A percentile compares a stretch with the other conserved stretches of the same genome.
phyloP scores from a whole-genome alignment of 2,113 vertebrate genomes.

The Nerophis lumbriciformis region DNA sequence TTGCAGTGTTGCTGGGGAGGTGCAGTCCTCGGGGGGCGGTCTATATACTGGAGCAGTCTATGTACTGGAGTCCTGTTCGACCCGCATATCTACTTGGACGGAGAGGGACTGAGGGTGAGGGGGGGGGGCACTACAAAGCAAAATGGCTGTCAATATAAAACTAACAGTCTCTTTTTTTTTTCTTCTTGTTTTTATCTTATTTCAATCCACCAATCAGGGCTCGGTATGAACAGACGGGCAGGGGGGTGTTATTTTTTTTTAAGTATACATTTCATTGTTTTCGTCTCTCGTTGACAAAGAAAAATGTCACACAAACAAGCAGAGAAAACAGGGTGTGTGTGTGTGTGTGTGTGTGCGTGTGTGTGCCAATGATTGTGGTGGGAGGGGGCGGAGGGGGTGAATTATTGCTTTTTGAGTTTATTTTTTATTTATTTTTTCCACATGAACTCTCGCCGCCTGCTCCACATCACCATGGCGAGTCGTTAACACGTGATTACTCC shows the following conservation, averaged over 20 bases:
- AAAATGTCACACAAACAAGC: constrained; percentile 75
- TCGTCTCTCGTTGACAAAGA: constrained; percentile 67
- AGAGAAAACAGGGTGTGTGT: constrained; percentile 38
- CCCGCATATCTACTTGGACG: constrained; percentile 64
- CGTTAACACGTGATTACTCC: constrained; percentile 69
- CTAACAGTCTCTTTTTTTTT: constrained; percentile 66
- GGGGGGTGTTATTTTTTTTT: constrained; percentile 43
- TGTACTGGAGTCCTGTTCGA: constrained; percentile 57
- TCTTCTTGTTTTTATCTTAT: constrained; percentile 19
- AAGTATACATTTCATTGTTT: constrained; percentile 37
- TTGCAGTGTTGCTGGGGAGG: constrained; percentile 47
- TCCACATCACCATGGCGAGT: constrained; percentile 62
- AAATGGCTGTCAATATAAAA: constrained; percentile 72
- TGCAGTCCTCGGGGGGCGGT: constrained; percentile 32
- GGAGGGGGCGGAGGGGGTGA: constrained; percentile 22
- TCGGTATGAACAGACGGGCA: constrained; percentile 18
- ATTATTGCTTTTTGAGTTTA: constrained; percentile 78
- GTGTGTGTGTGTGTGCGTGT: neutral
- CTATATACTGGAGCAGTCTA: constrained; percentile 42
- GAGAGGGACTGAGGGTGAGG: neutral
- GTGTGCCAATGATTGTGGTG: constrained; percentile 4
- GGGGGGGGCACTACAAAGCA: constrained; percentile 58
- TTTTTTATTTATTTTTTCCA: constrained; percentile 58
- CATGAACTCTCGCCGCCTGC: constrained; percentile 43
- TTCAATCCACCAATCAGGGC: constrained; percentile 43